Evolutionary conservation across 2,888 invertebrate species (phyloP), one percentile per base, ranked within the genome.

Genomic region (Drosophila kambysellisi): DNA sequence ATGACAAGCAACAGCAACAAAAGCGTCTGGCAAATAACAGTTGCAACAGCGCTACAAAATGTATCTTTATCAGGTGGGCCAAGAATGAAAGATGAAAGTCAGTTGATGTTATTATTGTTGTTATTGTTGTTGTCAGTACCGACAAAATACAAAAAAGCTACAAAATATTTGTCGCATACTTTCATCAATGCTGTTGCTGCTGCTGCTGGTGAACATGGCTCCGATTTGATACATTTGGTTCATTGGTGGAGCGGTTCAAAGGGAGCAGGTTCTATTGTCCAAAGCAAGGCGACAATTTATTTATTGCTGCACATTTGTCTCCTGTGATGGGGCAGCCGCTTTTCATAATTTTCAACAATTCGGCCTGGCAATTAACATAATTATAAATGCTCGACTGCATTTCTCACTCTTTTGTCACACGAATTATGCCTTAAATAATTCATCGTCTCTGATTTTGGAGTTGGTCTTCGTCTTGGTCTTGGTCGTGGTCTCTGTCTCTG

Each of bases 51-150:
- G 60, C 50, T 37, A 73, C 68, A 73, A 76, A 87, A 64, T 62
- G 64, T 70, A 65, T 66, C 82, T 85, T 79, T 81, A 79, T 79
- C 70, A 62, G 50, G 20, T 48, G 51, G 50, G 58, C 64, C 71
- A 73, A 90, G 85, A 90, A 86, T 89, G 85, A 86, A 86, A 90
- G 69, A 86, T 89, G 85, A 86, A 86, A 90, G 69, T 76, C 48
- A 52, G 43, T 33, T 51, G 54, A 39, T 52, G 66, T 33, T 54
- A 39, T 39, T 39, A 41, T 15, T 20, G 43, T 15, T 62, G 60
- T 5, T 41, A 35, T 20, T 48, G 35, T 52, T 46, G 72, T 56
- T 66, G 57, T 54, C 56, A 65, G 54, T 65, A 56, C 53, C 20
- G 20, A 60, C 70, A 53, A 66, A 32, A 66, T 37, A 65, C 52